Base-by-base conservation (phyloP, 2,113 vertebrate genomes). In the Chionomys nivalis region DNA sequence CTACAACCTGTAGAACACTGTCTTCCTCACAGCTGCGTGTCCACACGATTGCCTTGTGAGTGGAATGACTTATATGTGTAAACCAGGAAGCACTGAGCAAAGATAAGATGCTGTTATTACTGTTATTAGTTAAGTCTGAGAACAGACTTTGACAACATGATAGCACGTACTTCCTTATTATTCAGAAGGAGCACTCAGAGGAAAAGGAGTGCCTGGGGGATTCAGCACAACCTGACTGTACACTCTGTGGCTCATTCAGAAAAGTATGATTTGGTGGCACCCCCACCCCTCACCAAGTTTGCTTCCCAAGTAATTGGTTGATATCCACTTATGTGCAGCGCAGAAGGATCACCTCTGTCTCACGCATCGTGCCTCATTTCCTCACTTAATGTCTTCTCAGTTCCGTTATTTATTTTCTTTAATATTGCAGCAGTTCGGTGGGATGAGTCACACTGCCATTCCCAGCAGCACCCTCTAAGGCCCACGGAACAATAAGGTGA, bases 361-460 rank as follows among this genome's bases (percentile, higher is more conserved):
- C 97, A 98, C 1, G 24, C 94, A 98, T 97, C 97, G 95, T 99
- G 98, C 98, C 98, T 99, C 98, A 98, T 99, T 99, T 99, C 99
- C 98, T 99, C 98, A 98, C 98, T 98, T 99, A 99, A 98, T 99
- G 98, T 98, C 98, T 98, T 98, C 98, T 98, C 96, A 97, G 97
- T 94, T 98, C 98, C 96, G 88, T 98, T 98, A 98, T 98, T 99
- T 99, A 98, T 98, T 98, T 98, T 98, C 98, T 98, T 99, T 98
- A 98, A 98, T 99, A 98, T 98, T 98, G 97, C 97, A 97, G 97
- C 98, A 98, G 96, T 95, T 97, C 52, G 92, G 97, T 90, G 97
- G 92, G 98, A 98, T 99, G 99, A 99, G 98, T 99, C 99, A 99
- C 98, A 95, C 96, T 98, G 96, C 97, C 96, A 92, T 98, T 97